These are phyloP conservation scores for Caenorhabditis inopinata DNA, from an alignment of 1,140 invertebrate species.

Conservation along the genomic window DNA sequence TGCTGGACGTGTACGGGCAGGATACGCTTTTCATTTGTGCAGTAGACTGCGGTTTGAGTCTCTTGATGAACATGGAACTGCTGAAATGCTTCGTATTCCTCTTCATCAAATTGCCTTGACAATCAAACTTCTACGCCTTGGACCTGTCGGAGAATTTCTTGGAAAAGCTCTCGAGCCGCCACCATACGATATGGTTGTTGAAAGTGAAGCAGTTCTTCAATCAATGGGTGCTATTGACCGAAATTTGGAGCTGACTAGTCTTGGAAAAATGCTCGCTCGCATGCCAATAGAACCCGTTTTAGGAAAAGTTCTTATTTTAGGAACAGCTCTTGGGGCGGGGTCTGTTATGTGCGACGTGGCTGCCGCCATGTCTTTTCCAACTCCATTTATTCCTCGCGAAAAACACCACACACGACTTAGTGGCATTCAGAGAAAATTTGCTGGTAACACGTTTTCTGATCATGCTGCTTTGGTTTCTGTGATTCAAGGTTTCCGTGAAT, in stretches of 20 bases:
- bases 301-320: constrained; percentile 70
- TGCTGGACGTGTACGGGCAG: constrained; percentile 75
- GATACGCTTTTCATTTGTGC: constrained; percentile 78
- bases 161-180: constrained; percentile 70
- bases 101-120: constrained; percentile 68
- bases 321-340: constrained; percentile 66
- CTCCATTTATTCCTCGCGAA: constrained; percentile 72
- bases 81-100: constrained; percentile 70
- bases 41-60: constrained; percentile 55
- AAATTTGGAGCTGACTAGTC: constrained; percentile 69
- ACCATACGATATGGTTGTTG: constrained; percentile 69
- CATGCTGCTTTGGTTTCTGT: constrained; percentile 79
- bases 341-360: constrained; percentile 74
- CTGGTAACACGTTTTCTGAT: constrained; percentile 84
- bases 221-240: constrained; percentile 70
- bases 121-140: constrained; percentile 69
- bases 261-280: constrained; percentile 69
- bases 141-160: constrained; percentile 68
- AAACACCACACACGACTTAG: constrained; percentile 72
- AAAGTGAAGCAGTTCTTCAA: constrained; percentile 68
- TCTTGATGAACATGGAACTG: constrained; percentile 69
- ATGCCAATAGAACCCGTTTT: constrained; percentile 70
- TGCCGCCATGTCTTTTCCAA: constrained; percentile 86
- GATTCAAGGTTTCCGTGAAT: constrained; percentile 13
- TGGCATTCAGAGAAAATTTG: constrained; percentile 78